Conservation (phyloP, 2,113 vertebrate species). For the Tenebrosternarchus preto region DNA sequence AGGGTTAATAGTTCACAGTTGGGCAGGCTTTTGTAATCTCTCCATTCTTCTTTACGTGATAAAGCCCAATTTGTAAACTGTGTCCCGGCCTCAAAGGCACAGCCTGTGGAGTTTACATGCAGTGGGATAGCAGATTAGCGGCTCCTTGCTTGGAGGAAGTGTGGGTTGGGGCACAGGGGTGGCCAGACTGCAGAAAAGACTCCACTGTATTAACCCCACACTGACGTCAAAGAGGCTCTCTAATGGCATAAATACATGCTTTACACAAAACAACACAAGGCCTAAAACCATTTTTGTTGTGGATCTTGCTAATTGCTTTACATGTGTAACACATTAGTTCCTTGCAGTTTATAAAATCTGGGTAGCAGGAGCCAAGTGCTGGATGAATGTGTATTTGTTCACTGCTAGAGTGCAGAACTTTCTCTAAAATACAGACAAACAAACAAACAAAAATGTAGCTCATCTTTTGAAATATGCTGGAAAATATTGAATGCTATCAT, state of each 20-base stretch:
- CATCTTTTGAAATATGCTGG: conserved; percentile 75
- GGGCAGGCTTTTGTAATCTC: background rate
- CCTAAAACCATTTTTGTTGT: conserved; percentile 78
- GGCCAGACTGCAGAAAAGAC: conserved; percentile 80
- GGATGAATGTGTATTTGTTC: too few relatives aligned
- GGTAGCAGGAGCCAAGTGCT: too few relatives aligned
- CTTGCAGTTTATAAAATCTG: conserved; percentile 50
- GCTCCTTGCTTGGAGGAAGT: conserved; percentile 77
- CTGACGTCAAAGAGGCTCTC: conserved; percentile 85
- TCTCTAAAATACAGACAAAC: too few relatives aligned
- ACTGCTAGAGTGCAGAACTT: too few relatives aligned
- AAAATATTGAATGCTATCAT: conserved; percentile 90
- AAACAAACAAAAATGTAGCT: too few relatives aligned
- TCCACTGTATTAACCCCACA: conserved; percentile 81
- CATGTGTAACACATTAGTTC: conserved; percentile 85
- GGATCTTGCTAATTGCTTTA: conserved; percentile 73
- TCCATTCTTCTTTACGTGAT: too few relatives aligned
- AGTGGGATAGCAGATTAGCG: conserved; percentile 6
- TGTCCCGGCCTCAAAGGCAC: background rate
- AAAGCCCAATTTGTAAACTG: background rate
- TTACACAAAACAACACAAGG: conserved; percentile 43
- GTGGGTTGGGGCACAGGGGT: conserved; percentile 80
- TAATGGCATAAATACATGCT: conserved; percentile 74
- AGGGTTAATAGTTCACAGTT: too few relatives aligned
- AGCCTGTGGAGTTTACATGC: background rate